These are phyloP conservation scores for Lagothrix lagotricha DNA, from an alignment of 2,797 vertebrate species.

Conservation along the genomic window DNA sequence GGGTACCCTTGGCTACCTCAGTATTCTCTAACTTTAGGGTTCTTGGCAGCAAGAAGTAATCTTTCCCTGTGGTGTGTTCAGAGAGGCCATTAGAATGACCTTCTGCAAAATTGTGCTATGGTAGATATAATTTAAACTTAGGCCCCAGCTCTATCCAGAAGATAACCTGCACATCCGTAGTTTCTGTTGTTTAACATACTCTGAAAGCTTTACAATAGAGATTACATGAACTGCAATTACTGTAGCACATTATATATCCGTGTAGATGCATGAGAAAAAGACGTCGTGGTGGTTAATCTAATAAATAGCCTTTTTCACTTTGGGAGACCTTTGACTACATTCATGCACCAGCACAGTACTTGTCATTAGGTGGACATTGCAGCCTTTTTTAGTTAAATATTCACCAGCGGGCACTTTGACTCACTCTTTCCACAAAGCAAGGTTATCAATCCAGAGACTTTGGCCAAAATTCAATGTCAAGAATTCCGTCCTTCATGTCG, in stretches of 20 bases:
- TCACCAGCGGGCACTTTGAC: not conserved
- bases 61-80: not conserved
- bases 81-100: not conserved
- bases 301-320: not conserved
- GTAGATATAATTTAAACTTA: not conserved
- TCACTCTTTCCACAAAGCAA: conserved; percentile 13
- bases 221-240: not conserved
- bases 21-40: conserved; percentile 12
- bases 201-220: conserved; percentile 24
- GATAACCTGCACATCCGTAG: not conserved
- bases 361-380: not conserved
- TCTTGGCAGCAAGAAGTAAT: conserved; percentile 20
- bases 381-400: conserved; percentile 30
- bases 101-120: not conserved
- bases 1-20: not conserved
- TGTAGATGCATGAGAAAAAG: not conserved
- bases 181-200: not conserved
- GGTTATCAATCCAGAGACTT: not conserved
- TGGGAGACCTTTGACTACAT: not conserved
- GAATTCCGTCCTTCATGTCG: conserved; percentile 18
- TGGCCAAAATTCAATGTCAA: not conserved
- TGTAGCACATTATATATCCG: not conserved
- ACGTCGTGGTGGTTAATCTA: not conserved
- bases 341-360: not conserved
- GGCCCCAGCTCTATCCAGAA: not conserved